Evolutionary conservation across 2,888 invertebrate species (phyloP).

Genomic region (Nemurella pictetii): DNA sequence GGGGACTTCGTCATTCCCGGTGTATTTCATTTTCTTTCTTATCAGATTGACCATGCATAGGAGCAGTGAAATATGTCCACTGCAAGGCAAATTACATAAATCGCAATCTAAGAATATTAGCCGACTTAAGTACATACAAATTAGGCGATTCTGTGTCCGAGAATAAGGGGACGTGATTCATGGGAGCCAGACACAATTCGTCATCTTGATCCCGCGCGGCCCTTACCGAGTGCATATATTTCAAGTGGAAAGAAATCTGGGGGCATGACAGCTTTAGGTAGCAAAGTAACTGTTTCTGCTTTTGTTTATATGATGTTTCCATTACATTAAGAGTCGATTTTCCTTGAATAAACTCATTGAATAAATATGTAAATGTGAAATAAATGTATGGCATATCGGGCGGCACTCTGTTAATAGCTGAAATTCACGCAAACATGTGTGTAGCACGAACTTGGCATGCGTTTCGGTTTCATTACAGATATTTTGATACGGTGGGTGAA

Average conservation of each 20-base stretch:
- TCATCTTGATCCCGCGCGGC: background rate
- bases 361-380: constrained; percentile 26
- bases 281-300: background rate
- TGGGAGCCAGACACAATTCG: background rate
- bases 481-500: background rate
- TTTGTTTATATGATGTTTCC: background rate
- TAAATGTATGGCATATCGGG: constrained; percentile 11
- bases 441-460: background rate
- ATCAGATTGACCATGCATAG: background rate
- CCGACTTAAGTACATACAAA: background rate
- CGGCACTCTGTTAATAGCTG: constrained; percentile 10
- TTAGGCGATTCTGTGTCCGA: background rate
- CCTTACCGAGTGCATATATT: background rate
- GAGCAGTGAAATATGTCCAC: background rate
- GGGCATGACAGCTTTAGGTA: background rate
- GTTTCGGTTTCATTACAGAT: background rate
- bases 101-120: background rate
- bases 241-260: too few species aligned
- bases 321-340: constrained; percentile 5
- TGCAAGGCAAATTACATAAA: background rate
- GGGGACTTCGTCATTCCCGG: background rate
- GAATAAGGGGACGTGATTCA: background rate
- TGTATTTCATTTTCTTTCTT: background rate
- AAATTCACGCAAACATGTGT: background rate
- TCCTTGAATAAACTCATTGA: constrained; percentile 9